Base-by-base conservation (phyloP, 2,797 vertebrate species). In the Hylomyscus alleni region DNA sequence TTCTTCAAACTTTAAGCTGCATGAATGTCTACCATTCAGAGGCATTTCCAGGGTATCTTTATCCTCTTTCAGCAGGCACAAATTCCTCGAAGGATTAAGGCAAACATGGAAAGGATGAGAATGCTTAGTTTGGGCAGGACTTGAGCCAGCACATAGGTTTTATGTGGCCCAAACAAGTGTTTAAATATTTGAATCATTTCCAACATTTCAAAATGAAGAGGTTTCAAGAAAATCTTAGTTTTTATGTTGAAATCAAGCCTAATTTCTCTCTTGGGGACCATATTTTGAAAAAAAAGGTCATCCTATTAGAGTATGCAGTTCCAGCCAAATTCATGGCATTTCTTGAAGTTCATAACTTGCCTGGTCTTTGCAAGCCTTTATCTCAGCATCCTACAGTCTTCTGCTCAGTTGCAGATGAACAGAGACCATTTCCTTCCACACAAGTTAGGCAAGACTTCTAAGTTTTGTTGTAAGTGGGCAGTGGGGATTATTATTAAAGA, bases 21-120 rank as follows among this genome's bases (percentile, higher is more conserved):
- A 69, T 87, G 69, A 65, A 76, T 85, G 3, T 78, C 80, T 88
- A 44, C 82, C 9, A 67, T 85, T 90, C 58, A 89, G 75, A 31
- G 58, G n/a, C 72, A 75, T 90, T 92, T 90, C 17, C 54, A 94
- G 40, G 44, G 80, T 58, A 72, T 52, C 91, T 83, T 96, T 95
- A 81, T 84, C 87, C 40, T 95, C 78, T 93, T 96, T 90, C 81
- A 91, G 86, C 86, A 90, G 34, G 29, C 19, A n/a, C n/a, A 77
- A 90, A 97, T 97, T 97, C 92, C 73, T 97, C 56, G 67, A 98
- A 97, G 94, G 95, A 97, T 98, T 96, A 96, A 90, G 69, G 69
- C 72, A 80, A 96, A 81, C 24, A 24, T 83, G 24, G 90, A 81
- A 90, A 24, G 56, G 56, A 26, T 37, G n/a, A 77, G 78, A 82